Evolutionary conservation across 2,888 invertebrate species (phyloP).

Genomic region (Platycnemis pennipes): DNA sequence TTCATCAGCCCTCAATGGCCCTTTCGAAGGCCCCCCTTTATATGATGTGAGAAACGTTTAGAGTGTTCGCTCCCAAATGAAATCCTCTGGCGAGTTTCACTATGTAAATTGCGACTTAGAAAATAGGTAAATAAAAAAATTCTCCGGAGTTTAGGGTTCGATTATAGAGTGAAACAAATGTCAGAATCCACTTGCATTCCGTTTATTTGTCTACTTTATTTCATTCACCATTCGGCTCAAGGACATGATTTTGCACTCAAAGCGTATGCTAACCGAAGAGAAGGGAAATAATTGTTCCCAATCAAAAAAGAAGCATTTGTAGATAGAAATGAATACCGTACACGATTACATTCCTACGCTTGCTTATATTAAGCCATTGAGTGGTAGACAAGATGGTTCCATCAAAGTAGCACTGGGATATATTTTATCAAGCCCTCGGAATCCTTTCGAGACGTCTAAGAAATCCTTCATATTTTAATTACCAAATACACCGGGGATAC

Average conservation of each 20-base stretch:
- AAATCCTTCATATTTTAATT: not conserved
- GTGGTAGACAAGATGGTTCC: not conserved
- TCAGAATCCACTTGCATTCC: no score
- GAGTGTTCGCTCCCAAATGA: not conserved
- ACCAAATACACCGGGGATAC: not conserved
- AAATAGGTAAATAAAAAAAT: no score
- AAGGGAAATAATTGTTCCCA: not conserved
- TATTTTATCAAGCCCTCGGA: not conserved
- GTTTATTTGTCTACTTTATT: no score
- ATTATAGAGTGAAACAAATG: no score
- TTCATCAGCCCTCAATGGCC: not conserved
- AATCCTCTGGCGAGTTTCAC: not conserved
- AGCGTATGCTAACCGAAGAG: not conserved
- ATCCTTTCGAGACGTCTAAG: not conserved
- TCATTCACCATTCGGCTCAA: no score
- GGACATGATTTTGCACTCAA: not conserved
- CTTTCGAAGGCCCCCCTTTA: not conserved
- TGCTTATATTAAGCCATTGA: not conserved
- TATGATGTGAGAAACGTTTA: not conserved
- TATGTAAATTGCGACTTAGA: no score
- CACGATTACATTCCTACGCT: not conserved
- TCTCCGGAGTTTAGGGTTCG: no score
- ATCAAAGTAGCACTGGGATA: not conserved
- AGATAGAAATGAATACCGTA: not conserved
- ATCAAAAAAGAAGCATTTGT: not conserved